These are phyloP conservation scores for Drosophila demipolita DNA, from an alignment of 2,888 invertebrate genomes.

Conservation along the genomic window DNA sequence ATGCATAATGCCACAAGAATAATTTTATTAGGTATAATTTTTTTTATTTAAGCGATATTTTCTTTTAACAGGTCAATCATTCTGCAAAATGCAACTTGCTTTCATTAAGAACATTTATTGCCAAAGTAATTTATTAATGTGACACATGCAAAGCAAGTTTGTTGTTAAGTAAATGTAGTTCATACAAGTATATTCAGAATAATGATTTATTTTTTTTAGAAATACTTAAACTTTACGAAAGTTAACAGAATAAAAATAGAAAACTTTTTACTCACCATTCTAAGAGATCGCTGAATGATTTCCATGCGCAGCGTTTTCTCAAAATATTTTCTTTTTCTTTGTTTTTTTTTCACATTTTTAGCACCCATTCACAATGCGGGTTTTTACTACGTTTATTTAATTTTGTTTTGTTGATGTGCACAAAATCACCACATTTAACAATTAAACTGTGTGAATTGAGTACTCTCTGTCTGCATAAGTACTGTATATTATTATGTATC, in stretches of 20 bases:
- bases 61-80: neutral
- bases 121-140: neutral
- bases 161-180: neutral
- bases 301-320: conserved; percentile 5
- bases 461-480: conserved; percentile 23
- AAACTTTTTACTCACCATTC: conserved; percentile 44
- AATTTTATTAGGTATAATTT: neutral
- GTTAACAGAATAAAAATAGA: neutral
- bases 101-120: too few species aligned
- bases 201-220: neutral
- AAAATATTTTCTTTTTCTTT: conserved; percentile 30
- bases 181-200: neutral
- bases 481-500: conserved; percentile 41
- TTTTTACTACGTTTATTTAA: conserved; percentile 7
- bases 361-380: conserved; percentile 42
- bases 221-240: neutral
- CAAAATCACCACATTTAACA: conserved; percentile 33
- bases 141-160: neutral
- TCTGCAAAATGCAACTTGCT: neutral
- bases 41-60: neutral
- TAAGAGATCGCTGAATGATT: conserved; percentile 16
- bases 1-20: neutral
- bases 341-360: conserved; percentile 34
- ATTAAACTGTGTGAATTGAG: conserved; percentile 24
- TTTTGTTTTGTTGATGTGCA: conserved; percentile 7